These are phyloP conservation scores for Lanius collurio DNA, from an alignment of 2,113 vertebrate genomes.

Conservation along the genomic window DNA sequence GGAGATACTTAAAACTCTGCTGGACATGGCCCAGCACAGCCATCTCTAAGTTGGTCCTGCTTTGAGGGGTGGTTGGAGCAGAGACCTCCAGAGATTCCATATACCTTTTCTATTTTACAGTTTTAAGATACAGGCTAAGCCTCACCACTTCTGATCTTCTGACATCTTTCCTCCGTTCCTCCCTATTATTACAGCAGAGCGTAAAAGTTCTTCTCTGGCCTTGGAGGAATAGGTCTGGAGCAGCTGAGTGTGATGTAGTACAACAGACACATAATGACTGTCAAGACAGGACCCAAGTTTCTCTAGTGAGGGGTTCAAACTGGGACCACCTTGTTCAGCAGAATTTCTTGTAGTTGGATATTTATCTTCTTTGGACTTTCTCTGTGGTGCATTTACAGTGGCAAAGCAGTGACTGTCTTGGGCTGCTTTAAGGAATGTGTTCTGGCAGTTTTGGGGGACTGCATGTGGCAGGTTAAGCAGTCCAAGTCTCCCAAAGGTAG, in stretches of 20 bases:
- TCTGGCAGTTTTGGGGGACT: not conserved
- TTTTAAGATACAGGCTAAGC: not conserved
- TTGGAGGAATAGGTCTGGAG: not conserved
- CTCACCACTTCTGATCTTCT: not conserved
- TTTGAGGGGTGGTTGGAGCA: not conserved
- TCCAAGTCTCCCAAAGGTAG: not conserved
- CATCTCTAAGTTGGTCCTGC: not conserved
- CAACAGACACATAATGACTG: not conserved
- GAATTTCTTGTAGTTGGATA: not conserved
- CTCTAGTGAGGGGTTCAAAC: not conserved
- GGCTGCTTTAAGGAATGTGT: not conserved
- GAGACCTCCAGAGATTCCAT: not conserved
- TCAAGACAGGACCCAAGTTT: not conserved
- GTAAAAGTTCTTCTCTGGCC: not conserved
- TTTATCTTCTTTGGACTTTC: not conserved
- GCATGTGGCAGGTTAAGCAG: not conserved
- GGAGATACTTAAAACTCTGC: not conserved
- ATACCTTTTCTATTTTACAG: not conserved
- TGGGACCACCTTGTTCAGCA: not conserved
- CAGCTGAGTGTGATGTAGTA: not conserved
- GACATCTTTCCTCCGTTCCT: not conserved
- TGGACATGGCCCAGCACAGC: not conserved
- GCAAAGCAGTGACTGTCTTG: not conserved
- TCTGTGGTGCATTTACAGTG: not conserved
- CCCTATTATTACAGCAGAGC: not conserved